Conservation (phyloP, 2,888 invertebrate species). For the Serripes groenlandicus region DNA sequence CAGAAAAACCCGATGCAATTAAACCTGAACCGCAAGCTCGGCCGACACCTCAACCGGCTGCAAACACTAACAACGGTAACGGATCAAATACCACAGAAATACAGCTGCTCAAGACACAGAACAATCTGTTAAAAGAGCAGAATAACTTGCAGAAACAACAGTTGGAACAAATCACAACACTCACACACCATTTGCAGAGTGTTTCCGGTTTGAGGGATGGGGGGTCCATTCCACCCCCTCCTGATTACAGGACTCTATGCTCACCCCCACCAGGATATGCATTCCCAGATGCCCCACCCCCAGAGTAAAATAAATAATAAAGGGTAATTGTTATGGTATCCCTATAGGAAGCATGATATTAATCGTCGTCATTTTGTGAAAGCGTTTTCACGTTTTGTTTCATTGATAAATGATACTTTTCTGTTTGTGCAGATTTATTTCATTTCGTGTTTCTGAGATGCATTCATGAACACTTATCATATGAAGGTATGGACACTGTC, state of each 20-base stretch:
- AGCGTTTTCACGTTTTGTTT: too few species aligned
- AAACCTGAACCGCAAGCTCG: background rate
- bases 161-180: background rate
- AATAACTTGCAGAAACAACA: slow-evolving; percentile 4
- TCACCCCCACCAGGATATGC: background rate
- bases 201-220: background rate
- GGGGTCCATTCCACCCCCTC: background rate
- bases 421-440: too few species aligned
- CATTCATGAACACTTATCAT: too few species aligned
- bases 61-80: background rate
- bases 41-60: background rate
- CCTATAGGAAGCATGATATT: too few species aligned
- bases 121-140: slow-evolving; percentile 18
- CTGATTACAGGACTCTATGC: background rate
- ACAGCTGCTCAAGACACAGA: background rate
- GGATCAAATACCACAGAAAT: background rate
- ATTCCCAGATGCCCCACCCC: background rate
- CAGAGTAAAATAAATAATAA: background rate
- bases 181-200: background rate
- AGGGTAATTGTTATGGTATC: background rate
- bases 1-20: background rate
- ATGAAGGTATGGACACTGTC: too few species aligned
- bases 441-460: too few species aligned
- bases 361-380: too few species aligned
- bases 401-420: too few species aligned